A percentile compares a stretch with the other conserved stretches of the same genome.
Evolutionary conservation across 2,797 vertebrate genomes (phyloP).

Genomic region (Chelmon rostratus): DNA sequence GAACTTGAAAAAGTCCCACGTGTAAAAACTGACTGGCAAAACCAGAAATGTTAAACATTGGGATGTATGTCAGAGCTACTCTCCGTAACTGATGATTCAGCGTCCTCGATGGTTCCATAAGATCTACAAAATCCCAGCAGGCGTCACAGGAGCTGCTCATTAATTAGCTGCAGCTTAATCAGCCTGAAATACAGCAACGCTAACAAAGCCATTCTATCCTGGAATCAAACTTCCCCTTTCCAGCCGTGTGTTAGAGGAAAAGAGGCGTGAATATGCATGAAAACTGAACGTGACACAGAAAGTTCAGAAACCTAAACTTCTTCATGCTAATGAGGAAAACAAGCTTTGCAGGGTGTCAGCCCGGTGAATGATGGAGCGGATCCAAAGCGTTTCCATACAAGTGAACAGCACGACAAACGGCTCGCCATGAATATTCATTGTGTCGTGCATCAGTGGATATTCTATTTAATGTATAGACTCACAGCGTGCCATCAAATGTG

Average conservation of each 20-base stretch:
- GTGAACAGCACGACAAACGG: conserved; percentile 20
- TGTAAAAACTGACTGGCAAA: background rate
- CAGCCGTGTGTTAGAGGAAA: background rate
- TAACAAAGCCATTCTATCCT: conserved; percentile 33
- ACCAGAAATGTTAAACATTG: background rate
- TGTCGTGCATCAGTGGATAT: conserved; percentile 6
- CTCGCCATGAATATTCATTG: conserved; percentile 51
- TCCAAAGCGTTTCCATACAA: conserved; percentile 29
- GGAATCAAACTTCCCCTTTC: background rate
- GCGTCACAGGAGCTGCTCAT: conserved; percentile 13
- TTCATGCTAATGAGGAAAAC: background rate
- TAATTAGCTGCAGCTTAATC: conserved; percentile 50
- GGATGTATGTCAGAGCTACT: background rate
- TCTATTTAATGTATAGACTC: conserved; percentile 13
- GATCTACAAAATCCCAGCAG: conserved; percentile 12
- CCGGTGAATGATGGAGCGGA: conserved; percentile 44
- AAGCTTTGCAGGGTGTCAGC: conserved; percentile 23
- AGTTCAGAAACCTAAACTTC: background rate
- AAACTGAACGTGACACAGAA: conserved; percentile 6
- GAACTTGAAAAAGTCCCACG: background rate
- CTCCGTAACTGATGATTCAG: background rate
- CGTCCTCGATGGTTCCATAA: background rate
- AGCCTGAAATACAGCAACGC: conserved; percentile 14
- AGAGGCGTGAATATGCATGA: conserved; percentile 31
- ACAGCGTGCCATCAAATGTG: background rate